phyloP scores from a whole-genome alignment of 2,888 invertebrate species.

The Troilus luridus region DNA sequence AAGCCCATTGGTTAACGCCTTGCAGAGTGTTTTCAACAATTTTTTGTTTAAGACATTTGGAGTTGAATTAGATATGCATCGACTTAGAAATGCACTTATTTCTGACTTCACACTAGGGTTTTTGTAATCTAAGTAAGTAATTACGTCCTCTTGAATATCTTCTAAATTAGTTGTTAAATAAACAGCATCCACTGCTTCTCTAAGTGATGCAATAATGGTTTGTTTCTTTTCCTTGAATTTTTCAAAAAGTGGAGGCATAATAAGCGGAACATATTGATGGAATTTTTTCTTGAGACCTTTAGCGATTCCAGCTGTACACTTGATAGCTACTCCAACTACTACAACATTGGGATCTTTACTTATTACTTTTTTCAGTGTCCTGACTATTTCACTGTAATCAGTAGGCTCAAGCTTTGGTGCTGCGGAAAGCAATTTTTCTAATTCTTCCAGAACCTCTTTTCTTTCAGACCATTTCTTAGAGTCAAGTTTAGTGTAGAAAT shows the following conservation, averaged over 20 bases:
- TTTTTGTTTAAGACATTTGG: conserved; percentile 90
- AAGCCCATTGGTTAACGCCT: conserved; percentile 82
- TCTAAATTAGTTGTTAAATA: conserved; percentile 86
- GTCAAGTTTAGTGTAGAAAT: conserved; percentile 94
- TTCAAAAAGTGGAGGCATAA: conserved; percentile 85
- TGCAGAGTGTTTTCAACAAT: conserved; percentile 85
- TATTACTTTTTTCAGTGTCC: conserved; percentile 90
- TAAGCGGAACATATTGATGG: conserved; percentile 84
- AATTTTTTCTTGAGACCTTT: conserved; percentile 90
- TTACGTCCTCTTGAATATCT: conserved; percentile 86
- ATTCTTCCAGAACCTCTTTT: conserved; percentile 90
- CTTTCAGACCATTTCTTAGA: conserved; percentile 98
- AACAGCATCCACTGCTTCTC: conserved; percentile 92
- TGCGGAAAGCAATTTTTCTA: conserved; percentile 82
- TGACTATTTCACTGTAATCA: conserved; percentile 91
- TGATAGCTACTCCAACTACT: conserved; percentile 88
- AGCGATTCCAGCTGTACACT: conserved; percentile 86
- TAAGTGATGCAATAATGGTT: conserved; percentile 86
- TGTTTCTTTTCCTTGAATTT: conserved; percentile 98
- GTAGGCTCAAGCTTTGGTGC: conserved; percentile 90
- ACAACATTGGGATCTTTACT: conserved; percentile 96
- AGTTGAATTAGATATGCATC: conserved; percentile 86
- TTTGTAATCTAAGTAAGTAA: conserved; percentile 90
- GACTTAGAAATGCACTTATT: conserved; percentile 85
- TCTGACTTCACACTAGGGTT: conserved; percentile 92